Percentiles rank a stretch among this genome's conserved stretches.
Evolutionary conservation across 2,113 vertebrate genomes (phyloP).

Genomic region (Osmerus eperlanus): DNA sequence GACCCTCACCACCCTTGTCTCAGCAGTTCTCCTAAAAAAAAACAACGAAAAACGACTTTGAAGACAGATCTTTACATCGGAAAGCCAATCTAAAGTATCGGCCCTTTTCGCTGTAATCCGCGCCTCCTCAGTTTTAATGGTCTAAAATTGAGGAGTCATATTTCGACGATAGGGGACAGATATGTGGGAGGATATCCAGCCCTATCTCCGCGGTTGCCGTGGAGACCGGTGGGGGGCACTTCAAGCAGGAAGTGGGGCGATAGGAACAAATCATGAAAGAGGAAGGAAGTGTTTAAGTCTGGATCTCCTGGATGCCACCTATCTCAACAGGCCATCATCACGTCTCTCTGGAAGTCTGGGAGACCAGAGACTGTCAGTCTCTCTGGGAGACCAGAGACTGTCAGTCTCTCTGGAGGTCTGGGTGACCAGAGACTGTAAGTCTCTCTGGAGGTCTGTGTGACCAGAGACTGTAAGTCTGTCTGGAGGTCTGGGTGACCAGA

Average conservation of each 20-base stretch:
- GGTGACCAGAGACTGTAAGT: too few relatives aligned
- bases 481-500: too few relatives aligned
- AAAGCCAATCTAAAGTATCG: too few relatives aligned
- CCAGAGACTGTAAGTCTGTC: too few relatives aligned
- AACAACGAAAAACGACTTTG: too few relatives aligned
- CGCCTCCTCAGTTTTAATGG: conserved; percentile 33
- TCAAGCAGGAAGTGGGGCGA: conserved; percentile 63
- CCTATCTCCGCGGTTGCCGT: conserved; percentile 32
- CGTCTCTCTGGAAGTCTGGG: conserved; percentile 19
- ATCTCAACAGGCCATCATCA: conserved; percentile 39
- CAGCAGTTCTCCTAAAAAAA: too few relatives aligned
- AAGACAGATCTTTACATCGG: too few relatives aligned
- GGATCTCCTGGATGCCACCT: conserved; percentile 45
- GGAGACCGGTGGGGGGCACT: conserved; percentile 10
- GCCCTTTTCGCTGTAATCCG: too few relatives aligned
- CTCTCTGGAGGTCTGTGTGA: too few relatives aligned
- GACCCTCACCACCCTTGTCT: too few relatives aligned
- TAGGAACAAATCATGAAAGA: conserved; percentile 69
- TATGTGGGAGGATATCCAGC: conserved; percentile 60
- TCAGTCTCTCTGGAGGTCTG: too few relatives aligned
- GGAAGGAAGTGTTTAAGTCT: conserved; percentile 78
- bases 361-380: neutral
- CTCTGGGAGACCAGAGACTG: too few relatives aligned
- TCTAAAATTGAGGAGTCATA: conserved; percentile 63
- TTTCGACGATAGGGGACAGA: conserved; percentile 32